These are phyloP conservation scores for Leptobrachium leishanense DNA, from an alignment of 2,113 vertebrate genomes.

Conservation along the genomic window DNA sequence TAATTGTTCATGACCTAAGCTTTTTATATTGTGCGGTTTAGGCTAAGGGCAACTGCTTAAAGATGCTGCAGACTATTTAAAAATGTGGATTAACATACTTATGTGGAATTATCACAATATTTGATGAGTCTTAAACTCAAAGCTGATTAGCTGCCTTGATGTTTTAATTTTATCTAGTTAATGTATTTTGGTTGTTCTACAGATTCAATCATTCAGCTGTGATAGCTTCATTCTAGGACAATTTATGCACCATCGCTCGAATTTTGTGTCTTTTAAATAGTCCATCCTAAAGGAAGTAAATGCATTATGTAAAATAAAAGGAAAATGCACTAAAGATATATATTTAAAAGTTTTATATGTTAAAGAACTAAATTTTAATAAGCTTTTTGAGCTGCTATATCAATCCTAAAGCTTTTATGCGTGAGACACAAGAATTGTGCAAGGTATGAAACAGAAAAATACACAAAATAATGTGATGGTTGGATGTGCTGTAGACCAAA, in stretches of 20 bases:
- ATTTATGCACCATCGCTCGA: constrained; percentile 3
- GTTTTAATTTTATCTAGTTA: constrained; percentile 15
- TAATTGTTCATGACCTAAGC: constrained; percentile 16
- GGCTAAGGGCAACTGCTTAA: neutral
- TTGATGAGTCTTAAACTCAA: constrained; percentile 22
- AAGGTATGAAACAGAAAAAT: too few relatives aligned
- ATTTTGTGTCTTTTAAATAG: too few relatives aligned
- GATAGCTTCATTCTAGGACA: constrained; percentile 17
- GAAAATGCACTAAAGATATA: too few relatives aligned
- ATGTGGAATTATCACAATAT: constrained; percentile 30
- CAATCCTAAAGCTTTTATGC: too few relatives aligned
- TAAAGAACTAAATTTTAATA: too few relatives aligned
- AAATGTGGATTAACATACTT: constrained; percentile 24
- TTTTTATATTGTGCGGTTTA: constrained; percentile 15
- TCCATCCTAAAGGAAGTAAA: too few relatives aligned
- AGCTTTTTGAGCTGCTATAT: too few relatives aligned
- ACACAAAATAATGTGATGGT: too few relatives aligned
- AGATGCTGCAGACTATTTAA: neutral
- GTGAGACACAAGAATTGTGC: too few relatives aligned
- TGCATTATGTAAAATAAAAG: too few relatives aligned
- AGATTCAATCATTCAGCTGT: constrained; percentile 27
- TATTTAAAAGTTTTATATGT: too few relatives aligned
- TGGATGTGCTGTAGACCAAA: too few relatives aligned
- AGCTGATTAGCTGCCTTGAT: constrained; percentile 21
- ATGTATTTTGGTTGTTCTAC: constrained; percentile 12